These are phyloP conservation scores for Cheiracanthium punctorium DNA, from an alignment of 2,888 invertebrate species.

Conservation along the genomic window DNA sequence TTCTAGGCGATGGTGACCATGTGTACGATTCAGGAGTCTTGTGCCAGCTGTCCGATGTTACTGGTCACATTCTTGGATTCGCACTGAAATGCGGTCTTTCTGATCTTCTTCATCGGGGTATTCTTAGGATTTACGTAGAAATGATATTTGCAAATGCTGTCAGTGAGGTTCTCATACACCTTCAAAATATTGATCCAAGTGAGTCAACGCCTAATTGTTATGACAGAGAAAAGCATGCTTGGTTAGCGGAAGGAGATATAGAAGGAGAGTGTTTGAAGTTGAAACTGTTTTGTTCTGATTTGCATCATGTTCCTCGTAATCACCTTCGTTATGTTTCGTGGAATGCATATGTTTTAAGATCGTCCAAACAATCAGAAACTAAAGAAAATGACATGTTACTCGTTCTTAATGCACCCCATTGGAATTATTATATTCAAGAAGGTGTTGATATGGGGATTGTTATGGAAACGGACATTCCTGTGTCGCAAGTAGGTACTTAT, in stretches of 20 bases:
- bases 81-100: slow-evolving; percentile 77
- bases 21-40: slow-evolving; percentile 83
- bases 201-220: slow-evolving; percentile 80
- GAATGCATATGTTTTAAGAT: slow-evolving; percentile 71
- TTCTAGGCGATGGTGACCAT: slow-evolving; percentile 82
- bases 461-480: slow-evolving; percentile 86
- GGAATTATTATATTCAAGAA: slow-evolving; percentile 88
- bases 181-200: slow-evolving; percentile 75
- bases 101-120: slow-evolving; percentile 73
- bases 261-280: slow-evolving; percentile 86
- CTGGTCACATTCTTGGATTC: slow-evolving; percentile 84
- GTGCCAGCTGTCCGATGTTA: slow-evolving; percentile 83
- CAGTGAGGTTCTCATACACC: slow-evolving; percentile 79
- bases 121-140: slow-evolving; percentile 83
- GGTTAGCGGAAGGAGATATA: slow-evolving; percentile 86
- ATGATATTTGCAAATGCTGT: slow-evolving; percentile 84
- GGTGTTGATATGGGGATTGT: slow-evolving; percentile 84
- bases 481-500: slow-evolving; percentile 83
- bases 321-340: slow-evolving; percentile 80
- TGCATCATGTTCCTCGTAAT: slow-evolving; percentile 86
- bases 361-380: slow-evolving; percentile 73
- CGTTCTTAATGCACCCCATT: slow-evolving; percentile 84
- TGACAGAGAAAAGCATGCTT: slow-evolving; percentile 85
- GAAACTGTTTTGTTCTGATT: slow-evolving; percentile 81
- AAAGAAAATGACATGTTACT: slow-evolving; percentile 82